phyloP scores from a whole-genome alignment of 1,140 invertebrate genomes.

The Cyclina sinensis region DNA sequence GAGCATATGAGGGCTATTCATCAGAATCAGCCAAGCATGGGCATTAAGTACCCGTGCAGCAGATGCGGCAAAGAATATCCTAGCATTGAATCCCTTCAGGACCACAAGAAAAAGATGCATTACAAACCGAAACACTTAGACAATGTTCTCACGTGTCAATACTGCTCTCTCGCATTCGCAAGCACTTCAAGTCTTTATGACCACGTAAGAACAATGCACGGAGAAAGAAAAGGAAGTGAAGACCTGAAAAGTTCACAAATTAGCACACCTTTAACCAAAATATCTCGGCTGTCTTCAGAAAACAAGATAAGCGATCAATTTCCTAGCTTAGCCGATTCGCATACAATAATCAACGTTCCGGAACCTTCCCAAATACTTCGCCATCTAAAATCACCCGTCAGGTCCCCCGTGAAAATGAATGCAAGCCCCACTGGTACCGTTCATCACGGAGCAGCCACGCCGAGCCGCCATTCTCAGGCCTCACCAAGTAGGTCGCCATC shows the following conservation, averaged over 20 bases:
- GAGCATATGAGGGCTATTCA: constrained; percentile 85
- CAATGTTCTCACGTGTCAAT: constrained; percentile 88
- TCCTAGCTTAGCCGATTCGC: constrained; percentile 13
- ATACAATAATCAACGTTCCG: constrained; percentile 56
- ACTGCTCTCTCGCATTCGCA: constrained; percentile 88
- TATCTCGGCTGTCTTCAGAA: not conserved
- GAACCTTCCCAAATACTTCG: constrained; percentile 58
- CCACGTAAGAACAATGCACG: constrained; percentile 57
- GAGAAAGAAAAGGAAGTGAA: constrained; percentile 20
- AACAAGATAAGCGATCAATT: constrained; percentile 1
- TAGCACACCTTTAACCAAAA: not conserved
- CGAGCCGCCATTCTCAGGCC: constrained; percentile 26
- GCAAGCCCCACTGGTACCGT: constrained; percentile 46
- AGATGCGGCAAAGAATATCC: constrained; percentile 88
- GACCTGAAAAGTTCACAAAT: constrained; percentile 1
- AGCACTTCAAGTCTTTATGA: constrained; percentile 63
- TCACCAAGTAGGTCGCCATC: constrained; percentile 58
- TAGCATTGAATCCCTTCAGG: constrained; percentile 87
- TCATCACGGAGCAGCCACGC: constrained; percentile 37
- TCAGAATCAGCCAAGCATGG: constrained; percentile 83
- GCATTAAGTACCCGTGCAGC: constrained; percentile 85
- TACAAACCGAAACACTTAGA: constrained; percentile 63
- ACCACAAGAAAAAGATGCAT: constrained; percentile 89
- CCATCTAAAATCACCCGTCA: constrained; percentile 49
- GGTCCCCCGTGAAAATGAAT: constrained; percentile 23